These are phyloP conservation scores for Hucho hucho DNA, from an alignment of 2,113 vertebrate genomes.

Conservation along the genomic window DNA sequence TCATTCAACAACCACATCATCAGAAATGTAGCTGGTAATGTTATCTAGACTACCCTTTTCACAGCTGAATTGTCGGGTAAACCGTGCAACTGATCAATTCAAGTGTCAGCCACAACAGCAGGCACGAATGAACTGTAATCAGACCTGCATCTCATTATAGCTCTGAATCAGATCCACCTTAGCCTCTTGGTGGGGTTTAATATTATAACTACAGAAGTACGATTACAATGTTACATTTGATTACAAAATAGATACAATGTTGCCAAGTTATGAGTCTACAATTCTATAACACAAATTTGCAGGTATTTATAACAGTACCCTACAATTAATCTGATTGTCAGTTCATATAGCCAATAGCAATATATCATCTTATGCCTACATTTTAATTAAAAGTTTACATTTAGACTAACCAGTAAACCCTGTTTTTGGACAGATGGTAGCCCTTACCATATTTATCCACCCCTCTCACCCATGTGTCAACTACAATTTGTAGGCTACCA, in stretches of 20 bases:
- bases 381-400: not conserved
- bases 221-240: not conserved
- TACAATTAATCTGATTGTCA: not conserved
- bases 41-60: not conserved
- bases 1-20: not conserved
- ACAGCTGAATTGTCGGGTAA: not conserved
- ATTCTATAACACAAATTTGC: not conserved
- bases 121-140: not conserved
- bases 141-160: not conserved
- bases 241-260: not conserved
- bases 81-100: not conserved
- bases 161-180: not conserved
- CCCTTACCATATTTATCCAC: not conserved
- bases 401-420: not conserved
- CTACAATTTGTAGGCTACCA: slow-evolving; percentile 29
- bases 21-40: not conserved
- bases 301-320: not conserved
- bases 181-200: not conserved
- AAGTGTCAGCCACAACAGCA: not conserved
- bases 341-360: not conserved
- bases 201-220: not conserved
- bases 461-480: not conserved
- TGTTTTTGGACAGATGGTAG: not conserved
- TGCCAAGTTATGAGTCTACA: too few species aligned
- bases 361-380: not conserved